Percentiles rank a stretch among this genome's conserved stretches.
Conservation (phyloP, 2,797 vertebrate genomes). For the Mycteria americana region DNA sequence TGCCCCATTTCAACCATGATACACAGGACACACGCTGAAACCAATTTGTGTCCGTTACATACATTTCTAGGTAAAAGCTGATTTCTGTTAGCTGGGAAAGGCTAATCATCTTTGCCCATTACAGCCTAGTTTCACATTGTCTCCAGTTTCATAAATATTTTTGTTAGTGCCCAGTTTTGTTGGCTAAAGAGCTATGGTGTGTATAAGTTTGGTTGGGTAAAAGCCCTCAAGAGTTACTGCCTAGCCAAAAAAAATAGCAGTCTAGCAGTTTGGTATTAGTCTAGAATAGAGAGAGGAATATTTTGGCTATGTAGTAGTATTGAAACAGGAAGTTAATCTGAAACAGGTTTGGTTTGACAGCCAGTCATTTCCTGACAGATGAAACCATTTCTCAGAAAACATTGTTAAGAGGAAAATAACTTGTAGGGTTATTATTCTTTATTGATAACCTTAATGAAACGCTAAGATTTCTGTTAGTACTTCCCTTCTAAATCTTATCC, state of each 20-base stretch:
- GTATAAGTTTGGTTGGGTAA: not conserved
- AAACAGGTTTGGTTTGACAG: conserved; percentile 62
- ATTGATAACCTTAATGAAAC: not conserved
- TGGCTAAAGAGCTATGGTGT: not conserved
- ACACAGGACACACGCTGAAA: not conserved
- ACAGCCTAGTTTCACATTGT: not conserved
- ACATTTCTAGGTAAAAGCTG: not conserved
- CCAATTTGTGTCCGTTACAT: not conserved
- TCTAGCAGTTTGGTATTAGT: not conserved
- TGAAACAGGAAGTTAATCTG: conserved; percentile 75
- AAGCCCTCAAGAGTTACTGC: not conserved
- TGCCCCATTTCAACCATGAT: not conserved
- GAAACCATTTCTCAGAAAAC: conserved; percentile 75
- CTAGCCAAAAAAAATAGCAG: not conserved
- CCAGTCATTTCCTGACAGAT: conserved; percentile 73
- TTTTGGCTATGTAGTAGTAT: not conserved
- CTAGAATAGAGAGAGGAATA: not conserved
- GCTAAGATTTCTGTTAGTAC: not conserved
- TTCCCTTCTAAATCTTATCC: not conserved
- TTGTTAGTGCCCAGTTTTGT: not conserved
- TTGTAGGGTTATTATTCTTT: not conserved
- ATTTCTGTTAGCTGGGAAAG: not conserved
- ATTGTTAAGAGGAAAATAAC: conserved; percentile 32
- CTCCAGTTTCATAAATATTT: not conserved
- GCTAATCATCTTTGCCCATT: not conserved